Base-by-base conservation (phyloP, 1,140 invertebrate species). In the Drosophila santomea region DNA sequence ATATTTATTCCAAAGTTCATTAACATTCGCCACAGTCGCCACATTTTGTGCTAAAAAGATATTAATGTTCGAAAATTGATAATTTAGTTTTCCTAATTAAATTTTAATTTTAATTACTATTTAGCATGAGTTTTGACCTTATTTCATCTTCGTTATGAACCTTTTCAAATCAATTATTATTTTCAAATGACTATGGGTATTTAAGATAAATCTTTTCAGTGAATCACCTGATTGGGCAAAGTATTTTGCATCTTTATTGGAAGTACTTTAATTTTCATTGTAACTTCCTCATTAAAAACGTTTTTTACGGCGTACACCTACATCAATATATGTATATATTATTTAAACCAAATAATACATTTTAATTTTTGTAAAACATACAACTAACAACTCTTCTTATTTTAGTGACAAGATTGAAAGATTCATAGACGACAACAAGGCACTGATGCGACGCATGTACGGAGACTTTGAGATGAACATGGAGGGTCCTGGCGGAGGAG, bases 351-450 rank as follows among this genome's bases (percentile, higher is more conserved):
- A 6, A 1, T 17, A 17, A 17, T 17, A 17, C 0, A 17, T 17
- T 17, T 4, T 6, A 10, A 20, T 17, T 17, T 17, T 17, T 17
- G 17, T 17, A 17, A 17, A 17, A 17, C 17, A 17, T 17, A 17
- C 17, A 17, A 17, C 17, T 17, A 17, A 17, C 14, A 36, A 15
- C 20, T 1, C 20, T 20, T 20, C 17, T 20, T 8, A 14, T 20
- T 74, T 3, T 36, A 98, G 97, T 92, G 96, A 97, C 45, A 95
- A 96, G 80, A 98, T 98, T 92, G 97, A 98, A 88, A 94, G 94
- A 67, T 98, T 98, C 92, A 98, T 98, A 83, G 97, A 98, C 80
- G 97, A 98, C 84, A 98, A 98, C 92, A 98, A 98, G 93, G 97
- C 97, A 10, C 86, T 98, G 71, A 98, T 98, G 94, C 96, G 97